These are phyloP conservation scores for Caenorhabditis remanei DNA, from an alignment of 1,140 invertebrate species.

Conservation along the genomic window DNA sequence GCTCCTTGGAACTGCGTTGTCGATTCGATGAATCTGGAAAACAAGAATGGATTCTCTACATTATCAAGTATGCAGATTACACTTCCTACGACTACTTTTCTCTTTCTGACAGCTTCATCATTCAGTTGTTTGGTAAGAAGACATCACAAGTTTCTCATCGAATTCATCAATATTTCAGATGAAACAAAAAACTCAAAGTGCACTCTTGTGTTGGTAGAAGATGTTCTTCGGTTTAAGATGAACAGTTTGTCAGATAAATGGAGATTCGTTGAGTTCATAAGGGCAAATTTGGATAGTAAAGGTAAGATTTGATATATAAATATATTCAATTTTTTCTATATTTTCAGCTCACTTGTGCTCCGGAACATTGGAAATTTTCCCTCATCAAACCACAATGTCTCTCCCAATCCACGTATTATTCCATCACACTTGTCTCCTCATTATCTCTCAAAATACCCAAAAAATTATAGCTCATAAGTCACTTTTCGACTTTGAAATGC, in stretches of 20 bases:
- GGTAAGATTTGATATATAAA: background rate
- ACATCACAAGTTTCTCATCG: background rate
- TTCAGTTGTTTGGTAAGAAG: slow-evolving; percentile 28
- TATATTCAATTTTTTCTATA: background rate
- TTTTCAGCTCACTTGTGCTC: background rate
- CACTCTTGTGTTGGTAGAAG: background rate
- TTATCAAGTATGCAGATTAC: slow-evolving; percentile 30
- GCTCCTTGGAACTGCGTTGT: background rate
- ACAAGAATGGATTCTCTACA: slow-evolving; percentile 21
- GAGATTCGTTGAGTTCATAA: background rate
- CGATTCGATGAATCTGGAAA: background rate
- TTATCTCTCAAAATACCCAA: background rate
- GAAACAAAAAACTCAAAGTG: slow-evolving; percentile 4
- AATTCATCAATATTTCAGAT: slow-evolving; percentile 21
- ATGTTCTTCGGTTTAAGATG: slow-evolving; percentile 19
- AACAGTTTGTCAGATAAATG: background rate
- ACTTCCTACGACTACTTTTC: slow-evolving; percentile 20
- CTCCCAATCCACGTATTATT: background rate
- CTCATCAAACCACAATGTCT: background rate
- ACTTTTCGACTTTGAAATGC: background rate
- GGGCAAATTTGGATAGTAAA: background rate
- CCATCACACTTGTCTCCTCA: background rate
- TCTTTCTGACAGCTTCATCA: background rate
- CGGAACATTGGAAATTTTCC: background rate
- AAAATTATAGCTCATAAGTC: background rate